phyloP scores from a whole-genome alignment of 2,797 vertebrate species.

The Siniperca undulata region DNA sequence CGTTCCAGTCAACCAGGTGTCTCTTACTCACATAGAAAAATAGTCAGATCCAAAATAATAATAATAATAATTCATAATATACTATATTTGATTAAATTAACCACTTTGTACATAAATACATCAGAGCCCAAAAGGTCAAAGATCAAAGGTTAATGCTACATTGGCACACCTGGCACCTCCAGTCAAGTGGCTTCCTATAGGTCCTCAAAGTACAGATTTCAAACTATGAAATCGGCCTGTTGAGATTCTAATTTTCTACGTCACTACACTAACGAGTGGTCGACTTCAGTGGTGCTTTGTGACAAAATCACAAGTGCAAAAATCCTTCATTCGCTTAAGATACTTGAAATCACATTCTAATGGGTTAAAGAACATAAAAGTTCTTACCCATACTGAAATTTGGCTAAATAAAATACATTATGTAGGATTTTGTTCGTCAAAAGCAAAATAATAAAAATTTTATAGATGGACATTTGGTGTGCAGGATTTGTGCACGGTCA shows the following conservation, averaged over 20 bases:
- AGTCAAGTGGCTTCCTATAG: conserved; percentile 73
- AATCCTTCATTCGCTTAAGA: conserved; percentile 69
- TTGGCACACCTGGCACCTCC: conserved; percentile 72
- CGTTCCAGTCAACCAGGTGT: conserved; percentile 85
- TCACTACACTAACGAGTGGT: conserved; percentile 48
- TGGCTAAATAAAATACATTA: conserved; percentile 54
- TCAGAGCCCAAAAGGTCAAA: conserved; percentile 68
- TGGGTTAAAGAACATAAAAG: background rate
- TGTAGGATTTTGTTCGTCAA: conserved; percentile 32
- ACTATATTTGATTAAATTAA: conserved; percentile 87
- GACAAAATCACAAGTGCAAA: conserved; percentile 80
- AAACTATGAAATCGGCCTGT: conserved; percentile 31
- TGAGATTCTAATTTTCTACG: conserved; percentile 34
- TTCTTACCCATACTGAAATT: conserved; percentile 55
- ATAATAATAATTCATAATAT: conserved; percentile 81
- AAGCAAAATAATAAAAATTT: conserved; percentile 49
- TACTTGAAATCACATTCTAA: conserved; percentile 66
- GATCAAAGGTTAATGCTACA: conserved; percentile 83
- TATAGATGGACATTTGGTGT: conserved; percentile 52
- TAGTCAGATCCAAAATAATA: conserved; percentile 80
- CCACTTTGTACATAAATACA: conserved; percentile 86
- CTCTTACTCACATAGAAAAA: conserved; percentile 83
- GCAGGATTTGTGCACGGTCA: conserved; percentile 31
- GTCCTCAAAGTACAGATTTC: conserved; percentile 42
- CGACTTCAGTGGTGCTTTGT: conserved; percentile 65